These are phyloP conservation scores for Scomber scombrus DNA, from an alignment of 2,113 vertebrate species.

Conservation along the genomic window DNA sequence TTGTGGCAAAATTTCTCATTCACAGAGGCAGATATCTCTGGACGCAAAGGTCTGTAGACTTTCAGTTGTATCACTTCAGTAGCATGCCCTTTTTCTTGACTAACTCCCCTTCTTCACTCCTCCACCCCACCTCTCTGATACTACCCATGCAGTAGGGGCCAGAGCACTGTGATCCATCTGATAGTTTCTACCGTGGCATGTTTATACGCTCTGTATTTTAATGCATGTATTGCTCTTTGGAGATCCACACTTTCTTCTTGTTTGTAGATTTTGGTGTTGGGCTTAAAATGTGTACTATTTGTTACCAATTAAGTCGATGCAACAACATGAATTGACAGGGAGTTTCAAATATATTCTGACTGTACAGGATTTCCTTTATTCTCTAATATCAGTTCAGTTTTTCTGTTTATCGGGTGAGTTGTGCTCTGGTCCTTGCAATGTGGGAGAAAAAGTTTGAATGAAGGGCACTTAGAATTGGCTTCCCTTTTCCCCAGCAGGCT, in stretches of 20 bases:
- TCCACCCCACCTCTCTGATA: constrained; percentile 65
- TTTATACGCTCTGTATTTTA: constrained; percentile 30
- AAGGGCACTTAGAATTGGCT: constrained; percentile 60
- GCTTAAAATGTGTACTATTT: background rate
- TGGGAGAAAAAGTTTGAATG: constrained; percentile 53
- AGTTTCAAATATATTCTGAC: background rate
- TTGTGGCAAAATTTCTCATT: constrained; percentile 87
- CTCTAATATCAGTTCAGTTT: background rate
- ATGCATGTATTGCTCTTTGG: constrained; percentile 9
- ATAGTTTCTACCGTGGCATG: constrained; percentile 49
- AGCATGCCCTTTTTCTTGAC: constrained; percentile 83
- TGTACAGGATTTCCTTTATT: background rate
- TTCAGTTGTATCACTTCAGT: constrained; percentile 80
- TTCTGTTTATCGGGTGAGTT: constrained; percentile 31
- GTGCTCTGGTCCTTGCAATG: constrained; percentile 66
- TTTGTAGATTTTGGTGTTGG: constrained; percentile 11
- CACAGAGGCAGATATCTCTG: constrained; percentile 86
- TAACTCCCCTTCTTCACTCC: constrained; percentile 72
- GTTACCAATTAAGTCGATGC: background rate
- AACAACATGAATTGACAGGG: constrained; percentile 3
- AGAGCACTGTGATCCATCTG: constrained; percentile 57
- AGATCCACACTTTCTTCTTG: background rate
- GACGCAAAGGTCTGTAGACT: constrained; percentile 88
- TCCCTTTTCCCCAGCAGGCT: constrained; percentile 3
- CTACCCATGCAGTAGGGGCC: constrained; percentile 60